phyloP scores from a whole-genome alignment of 1,140 invertebrate genomes.

The Tetramorium parvispinum region DNA sequence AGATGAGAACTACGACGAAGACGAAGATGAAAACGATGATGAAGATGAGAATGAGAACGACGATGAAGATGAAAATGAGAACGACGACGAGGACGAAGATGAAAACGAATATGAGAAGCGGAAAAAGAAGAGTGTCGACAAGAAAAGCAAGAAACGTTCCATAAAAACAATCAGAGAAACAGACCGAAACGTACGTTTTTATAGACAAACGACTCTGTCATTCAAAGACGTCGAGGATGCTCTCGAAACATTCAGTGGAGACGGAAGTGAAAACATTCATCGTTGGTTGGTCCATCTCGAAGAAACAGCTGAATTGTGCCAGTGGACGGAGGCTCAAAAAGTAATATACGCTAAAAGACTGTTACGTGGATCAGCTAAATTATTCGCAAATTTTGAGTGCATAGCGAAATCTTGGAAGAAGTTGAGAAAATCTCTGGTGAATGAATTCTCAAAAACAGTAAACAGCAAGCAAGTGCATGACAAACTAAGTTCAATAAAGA shows the following conservation, averaged over 20 bases:
- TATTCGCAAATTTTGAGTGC: neutral
- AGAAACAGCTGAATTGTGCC: neutral
- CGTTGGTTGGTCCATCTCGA: neutral
- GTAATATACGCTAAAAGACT: neutral
- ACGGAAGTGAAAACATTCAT: neutral
- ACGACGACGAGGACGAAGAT: no score
- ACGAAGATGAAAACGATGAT: no score
- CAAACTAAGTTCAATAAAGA: neutral
- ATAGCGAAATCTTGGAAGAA: neutral
- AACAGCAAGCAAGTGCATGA: neutral
- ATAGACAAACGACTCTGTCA: no score
- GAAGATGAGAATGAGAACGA: no score
- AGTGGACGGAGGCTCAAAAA: neutral
- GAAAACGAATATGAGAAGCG: no score
- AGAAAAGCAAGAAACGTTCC: neutral
- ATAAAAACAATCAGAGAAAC: no score
- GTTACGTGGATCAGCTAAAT: neutral
- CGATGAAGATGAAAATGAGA: no score
- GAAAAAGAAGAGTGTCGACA: neutral
- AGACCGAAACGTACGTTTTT: no score
- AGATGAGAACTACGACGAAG: no score
- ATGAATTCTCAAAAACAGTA: neutral
- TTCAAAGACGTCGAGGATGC: neutral
- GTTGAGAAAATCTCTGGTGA: neutral
- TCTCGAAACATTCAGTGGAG: neutral